Evolutionary conservation across 2,797 vertebrate species (phyloP), one percentile per base, ranked within the genome.

Genomic region (Mastacembelus armatus): DNA sequence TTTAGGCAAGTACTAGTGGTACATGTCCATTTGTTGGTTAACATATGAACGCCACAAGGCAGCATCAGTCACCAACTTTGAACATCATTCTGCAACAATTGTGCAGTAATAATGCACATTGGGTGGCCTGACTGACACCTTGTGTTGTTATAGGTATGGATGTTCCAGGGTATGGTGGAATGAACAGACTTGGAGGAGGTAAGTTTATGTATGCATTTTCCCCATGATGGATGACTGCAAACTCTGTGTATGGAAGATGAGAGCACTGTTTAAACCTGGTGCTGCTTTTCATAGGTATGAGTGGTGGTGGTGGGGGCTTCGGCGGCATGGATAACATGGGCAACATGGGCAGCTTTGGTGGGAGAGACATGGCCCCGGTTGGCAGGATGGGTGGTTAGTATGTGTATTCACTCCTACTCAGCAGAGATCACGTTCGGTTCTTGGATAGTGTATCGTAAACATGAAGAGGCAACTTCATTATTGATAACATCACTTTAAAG

Each of bases 171-270:
- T 98, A 93, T 83, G 94, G 95, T 65, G 95, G 95, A 75, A 95
- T 98, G 94, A 97, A 93, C 88, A 93, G 96, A 89, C 95, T 97
- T 88, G 95, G 95, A 85, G 96, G 95, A 70, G 91, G 91, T 90
- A 67, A 35, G 30, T 26, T 26, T 24, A 26, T 24, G 24, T 26
- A 3, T 26, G n/a, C n/a, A n/a, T n/a, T n/a, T n/a, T n/a, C n/a
- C n/a, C n/a, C n/a, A n/a, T n/a, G n/a, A n/a, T n/a, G n/a, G n/a
- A n/a, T n/a, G n/a, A n/a, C n/a, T n/a, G n/a, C n/a, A n/a, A n/a
- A 40, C 19, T 22, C 36, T 78, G 22, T 58, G 83, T 84, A 16
- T 1, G 7, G 3, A 45, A 24, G 10, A n/a, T 24, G 11, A 36
- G 22, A 8, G 2, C 14, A 2, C 10, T 66, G 75, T 10, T 73